Percentiles rank a stretch among this genome's conserved stretches.
Evolutionary conservation across 2,797 vertebrate species (phyloP).

Genomic region (Poeciliopsis presidionis): DNA sequence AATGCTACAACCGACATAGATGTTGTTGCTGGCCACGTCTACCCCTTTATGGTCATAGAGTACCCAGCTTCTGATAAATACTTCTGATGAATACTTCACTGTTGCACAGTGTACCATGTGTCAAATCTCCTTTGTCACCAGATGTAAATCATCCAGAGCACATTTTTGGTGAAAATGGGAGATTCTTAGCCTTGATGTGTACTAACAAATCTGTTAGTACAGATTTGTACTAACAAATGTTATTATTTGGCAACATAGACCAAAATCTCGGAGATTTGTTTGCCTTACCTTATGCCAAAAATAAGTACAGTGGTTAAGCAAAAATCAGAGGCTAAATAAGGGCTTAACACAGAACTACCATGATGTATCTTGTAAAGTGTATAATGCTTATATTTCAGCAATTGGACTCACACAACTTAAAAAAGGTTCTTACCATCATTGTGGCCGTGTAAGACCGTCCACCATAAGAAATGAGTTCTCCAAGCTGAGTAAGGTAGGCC

Average conservation of each 20-base stretch:
- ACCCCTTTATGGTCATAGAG: neutral
- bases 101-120: neutral
- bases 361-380: neutral
- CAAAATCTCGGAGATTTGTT: neutral
- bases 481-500: conserved; percentile 95
- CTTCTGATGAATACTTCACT: neutral
- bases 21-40: neutral
- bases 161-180: neutral
- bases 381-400: conserved; percentile 1
- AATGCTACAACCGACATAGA: neutral
- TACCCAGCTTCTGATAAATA: neutral
- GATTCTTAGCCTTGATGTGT: neutral
- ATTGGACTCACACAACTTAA: neutral
- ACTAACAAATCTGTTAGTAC: neutral
- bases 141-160: neutral
- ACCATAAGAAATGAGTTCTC: conserved; percentile 94
- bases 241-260: neutral
- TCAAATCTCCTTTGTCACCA: neutral
- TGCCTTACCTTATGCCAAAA: neutral
- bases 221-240: too few species aligned
- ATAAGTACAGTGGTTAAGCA: neutral
- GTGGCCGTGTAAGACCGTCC: conserved; percentile 94
- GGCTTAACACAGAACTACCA: neutral
- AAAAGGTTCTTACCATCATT: conserved; percentile 86
- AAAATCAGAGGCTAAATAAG: neutral